phyloP scores from a whole-genome alignment of 2,888 invertebrate genomes.

The Tubulanus polymorphus region DNA sequence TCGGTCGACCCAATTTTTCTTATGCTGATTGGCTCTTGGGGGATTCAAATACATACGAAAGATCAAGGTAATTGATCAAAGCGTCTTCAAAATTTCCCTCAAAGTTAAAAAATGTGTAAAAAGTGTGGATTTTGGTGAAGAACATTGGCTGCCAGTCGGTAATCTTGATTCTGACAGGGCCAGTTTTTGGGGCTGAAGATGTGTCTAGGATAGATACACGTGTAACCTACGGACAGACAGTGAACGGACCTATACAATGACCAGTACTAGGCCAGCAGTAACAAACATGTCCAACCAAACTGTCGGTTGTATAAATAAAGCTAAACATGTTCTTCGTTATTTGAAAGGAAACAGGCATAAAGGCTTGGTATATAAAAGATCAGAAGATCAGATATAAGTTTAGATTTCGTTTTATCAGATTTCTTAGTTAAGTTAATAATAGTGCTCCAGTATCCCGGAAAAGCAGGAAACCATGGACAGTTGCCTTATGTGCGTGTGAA shows the following conservation, averaged over 20 bases:
- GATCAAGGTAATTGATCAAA: too few species aligned
- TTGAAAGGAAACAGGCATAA: constrained; percentile 1
- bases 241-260: constrained; percentile 14
- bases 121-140: too few species aligned
- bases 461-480: constrained; percentile 11
- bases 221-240: too few species aligned
- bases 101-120: too few species aligned
- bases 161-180: too few species aligned
- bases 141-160: too few species aligned
- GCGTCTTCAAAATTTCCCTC: too few species aligned
- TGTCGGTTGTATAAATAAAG: neutral
- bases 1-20: too few species aligned
- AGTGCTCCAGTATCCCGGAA: constrained; percentile 16
- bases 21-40: too few species aligned
- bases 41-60: too few species aligned
- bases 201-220: too few species aligned
- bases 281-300: constrained; percentile 7
- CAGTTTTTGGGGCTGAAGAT: too few species aligned
- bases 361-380: constrained; percentile 5
- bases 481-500: constrained; percentile 9
- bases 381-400: neutral
- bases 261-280: constrained; percentile 10
- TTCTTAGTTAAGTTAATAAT: constrained; percentile 6
- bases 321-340: constrained; percentile 9
- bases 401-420: neutral